Evolutionary conservation across 2,113 vertebrate genomes (phyloP), one percentile per base, ranked within the genome.

Genomic region (Cochlearius cochlearius): DNA sequence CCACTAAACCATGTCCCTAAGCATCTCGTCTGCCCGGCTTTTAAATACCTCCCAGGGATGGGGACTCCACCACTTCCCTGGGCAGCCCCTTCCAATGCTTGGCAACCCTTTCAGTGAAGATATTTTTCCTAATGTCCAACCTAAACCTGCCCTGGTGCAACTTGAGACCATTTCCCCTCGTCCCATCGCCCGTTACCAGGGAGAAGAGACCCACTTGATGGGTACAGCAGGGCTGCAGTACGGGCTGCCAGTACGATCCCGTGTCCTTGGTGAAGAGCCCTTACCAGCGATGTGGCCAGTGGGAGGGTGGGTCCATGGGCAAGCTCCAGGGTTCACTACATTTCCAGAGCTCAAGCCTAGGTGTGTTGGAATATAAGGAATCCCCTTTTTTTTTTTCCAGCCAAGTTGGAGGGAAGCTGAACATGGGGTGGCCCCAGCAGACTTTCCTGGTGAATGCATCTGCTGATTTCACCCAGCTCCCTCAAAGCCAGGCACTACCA

Each of bases 211-310:
- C 41, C 41, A 41, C 34, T 0, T 11, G n/a, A 39, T 39, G 55
- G 72, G 66, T 0, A 25, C 34, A 81, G 68, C 29, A 71, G 15
- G 6, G 63, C 39, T 81, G 52, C 5, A 23, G 27, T 12, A 56
- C 56, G 38, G 49, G 34, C 32, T 56, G 36, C 34, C 63, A 62
- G n/a, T 39, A 17, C 2, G 13, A 39, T 32, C 34, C 29, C 1
- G 0, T 5, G 9, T 12, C 22, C 36, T 13, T 27, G 7, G 32
- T 32, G 39, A 79, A 64, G 6, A 68, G 50, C 12, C 23, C 43
- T 50, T 25, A 47, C 19, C 34, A 32, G 6, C 6, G 30, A 63
- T 1, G 0, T 15, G 15, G 34, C 5, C 0, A 0, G 29, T 27
- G 19, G 22, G 5, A 45, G 2, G 4, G 19, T 30, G 20, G 14